phyloP scores from a whole-genome alignment of 1,140 invertebrate genomes.

The Bicyclus anynana region DNA sequence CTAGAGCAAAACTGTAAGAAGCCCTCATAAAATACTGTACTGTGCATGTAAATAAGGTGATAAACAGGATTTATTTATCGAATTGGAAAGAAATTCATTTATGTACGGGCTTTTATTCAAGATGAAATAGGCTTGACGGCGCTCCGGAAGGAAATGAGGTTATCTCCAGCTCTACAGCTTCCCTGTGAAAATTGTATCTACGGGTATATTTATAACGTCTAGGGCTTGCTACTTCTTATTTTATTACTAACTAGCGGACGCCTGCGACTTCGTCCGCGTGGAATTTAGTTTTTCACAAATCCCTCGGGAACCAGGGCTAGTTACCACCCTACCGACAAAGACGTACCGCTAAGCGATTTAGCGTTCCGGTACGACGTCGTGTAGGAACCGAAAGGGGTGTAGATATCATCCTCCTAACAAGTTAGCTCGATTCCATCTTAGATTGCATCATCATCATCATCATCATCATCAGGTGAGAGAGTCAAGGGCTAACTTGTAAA shows the following conservation, averaged over 20 bases:
- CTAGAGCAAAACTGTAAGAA: background rate
- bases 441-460: too few relatives aligned
- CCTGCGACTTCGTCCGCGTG: too few relatives aligned
- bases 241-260: background rate
- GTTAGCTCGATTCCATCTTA: too few relatives aligned
- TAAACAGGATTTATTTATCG: conserved; percentile 23
- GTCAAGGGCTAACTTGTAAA: too few relatives aligned
- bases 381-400: too few relatives aligned
- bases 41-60: conserved; percentile 17
- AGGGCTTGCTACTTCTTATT: conserved; percentile 3
- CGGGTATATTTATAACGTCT: background rate
- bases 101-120: conserved; percentile 25
- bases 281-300: too few relatives aligned
- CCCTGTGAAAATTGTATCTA: conserved; percentile 19
- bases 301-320: too few relatives aligned
- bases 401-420: too few relatives aligned
- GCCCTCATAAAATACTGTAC: conserved; percentile 3
- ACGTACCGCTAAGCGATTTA: too few relatives aligned
- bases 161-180: conserved; percentile 34
- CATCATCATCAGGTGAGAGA: too few relatives aligned
- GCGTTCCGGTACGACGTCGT: too few relatives aligned
- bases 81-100: conserved; percentile 28
- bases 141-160: conserved; percentile 36
- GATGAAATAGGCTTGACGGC: conserved; percentile 24
- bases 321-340: too few relatives aligned